These are phyloP conservation scores for Vidua macroura DNA, from an alignment of 2,113 vertebrate genomes.

Conservation along the genomic window DNA sequence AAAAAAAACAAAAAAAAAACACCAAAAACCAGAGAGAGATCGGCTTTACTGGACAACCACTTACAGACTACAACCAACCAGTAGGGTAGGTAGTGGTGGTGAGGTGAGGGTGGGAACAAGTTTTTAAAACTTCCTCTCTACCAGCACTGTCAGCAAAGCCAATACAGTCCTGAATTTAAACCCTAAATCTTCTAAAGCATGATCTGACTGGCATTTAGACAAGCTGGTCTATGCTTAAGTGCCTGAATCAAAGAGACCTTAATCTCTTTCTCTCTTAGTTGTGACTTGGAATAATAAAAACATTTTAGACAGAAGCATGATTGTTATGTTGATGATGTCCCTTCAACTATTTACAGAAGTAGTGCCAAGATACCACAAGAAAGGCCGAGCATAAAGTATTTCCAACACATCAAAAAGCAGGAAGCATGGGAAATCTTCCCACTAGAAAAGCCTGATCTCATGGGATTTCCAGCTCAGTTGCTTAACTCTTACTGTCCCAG, in stretches of 20 bases:
- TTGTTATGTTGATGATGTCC: conserved; percentile 52
- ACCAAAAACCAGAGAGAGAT: accelerated
- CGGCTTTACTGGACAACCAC: neutral
- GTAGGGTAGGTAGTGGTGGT: neutral
- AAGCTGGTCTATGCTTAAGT: neutral
- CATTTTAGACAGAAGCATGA: conserved; percentile 38
- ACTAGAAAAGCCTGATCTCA: conserved; percentile 38
- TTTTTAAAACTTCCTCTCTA: neutral
- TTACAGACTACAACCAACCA: neutral
- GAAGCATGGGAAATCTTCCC: conserved; percentile 58
- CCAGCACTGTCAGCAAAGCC: neutral
- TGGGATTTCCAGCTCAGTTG: conserved; percentile 13
- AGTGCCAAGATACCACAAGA: conserved; percentile 66
- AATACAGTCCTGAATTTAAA: neutral
- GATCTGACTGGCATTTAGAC: neutral
- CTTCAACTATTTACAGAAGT: conserved; percentile 57
- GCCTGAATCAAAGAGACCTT: neutral
- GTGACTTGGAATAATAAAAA: conserved; percentile 19
- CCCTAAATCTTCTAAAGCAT: neutral
- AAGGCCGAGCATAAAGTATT: conserved; percentile 46
- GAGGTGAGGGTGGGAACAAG: neutral
- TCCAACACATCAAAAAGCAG: conserved; percentile 64
- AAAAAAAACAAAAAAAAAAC: neutral
- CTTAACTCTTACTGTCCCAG: conserved; percentile 26
- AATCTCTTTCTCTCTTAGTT: neutral